A percentile compares a stretch with the other conserved stretches of the same genome.
Evolutionary conservation across 2,113 vertebrate species (phyloP).

Genomic region (Chaetodon auriga): DNA sequence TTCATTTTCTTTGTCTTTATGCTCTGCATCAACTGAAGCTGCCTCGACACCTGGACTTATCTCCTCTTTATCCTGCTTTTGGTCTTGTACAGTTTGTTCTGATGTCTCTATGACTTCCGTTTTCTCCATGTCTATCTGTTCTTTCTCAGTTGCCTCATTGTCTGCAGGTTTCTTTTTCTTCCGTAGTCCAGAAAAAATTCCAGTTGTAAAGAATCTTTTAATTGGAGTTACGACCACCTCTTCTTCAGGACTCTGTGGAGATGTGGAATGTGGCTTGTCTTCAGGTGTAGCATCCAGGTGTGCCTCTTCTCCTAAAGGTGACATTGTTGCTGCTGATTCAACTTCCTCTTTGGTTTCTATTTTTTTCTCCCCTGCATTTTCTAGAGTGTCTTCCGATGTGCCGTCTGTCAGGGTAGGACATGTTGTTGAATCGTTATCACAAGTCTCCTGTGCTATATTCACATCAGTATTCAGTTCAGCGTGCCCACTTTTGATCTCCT

Average conservation of each 20-base stretch:
- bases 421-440: constrained; percentile 63
- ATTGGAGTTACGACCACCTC: constrained; percentile 86
- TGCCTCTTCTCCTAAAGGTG: constrained; percentile 34
- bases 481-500: constrained; percentile 33
- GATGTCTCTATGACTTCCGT: constrained; percentile 35
- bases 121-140: constrained; percentile 65
- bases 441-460: constrained; percentile 41
- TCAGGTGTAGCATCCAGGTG: constrained; percentile 21
- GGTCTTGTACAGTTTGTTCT: constrained; percentile 45
- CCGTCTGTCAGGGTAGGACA: constrained; percentile 65
- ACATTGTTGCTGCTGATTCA: constrained; percentile 46
- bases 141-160: constrained; percentile 69
- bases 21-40: constrained; percentile 12
- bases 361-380: constrained; percentile 54
- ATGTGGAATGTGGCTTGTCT: constrained; percentile 43
- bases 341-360: constrained; percentile 65
- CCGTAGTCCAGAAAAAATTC: constrained; percentile 88
- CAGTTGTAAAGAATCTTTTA: constrained; percentile 91
- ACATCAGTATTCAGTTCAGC: constrained; percentile 29
- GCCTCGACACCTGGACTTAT: constrained; percentile 5
- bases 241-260: constrained; percentile 71
- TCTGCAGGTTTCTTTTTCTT: constrained; percentile 89
- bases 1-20: constrained; percentile 41
- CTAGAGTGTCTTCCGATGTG: constrained; percentile 48
- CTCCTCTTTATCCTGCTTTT: constrained; percentile 44